Evolutionary conservation across 2,888 invertebrate species (phyloP).

Genomic region (Latrodectus hesperus): DNA sequence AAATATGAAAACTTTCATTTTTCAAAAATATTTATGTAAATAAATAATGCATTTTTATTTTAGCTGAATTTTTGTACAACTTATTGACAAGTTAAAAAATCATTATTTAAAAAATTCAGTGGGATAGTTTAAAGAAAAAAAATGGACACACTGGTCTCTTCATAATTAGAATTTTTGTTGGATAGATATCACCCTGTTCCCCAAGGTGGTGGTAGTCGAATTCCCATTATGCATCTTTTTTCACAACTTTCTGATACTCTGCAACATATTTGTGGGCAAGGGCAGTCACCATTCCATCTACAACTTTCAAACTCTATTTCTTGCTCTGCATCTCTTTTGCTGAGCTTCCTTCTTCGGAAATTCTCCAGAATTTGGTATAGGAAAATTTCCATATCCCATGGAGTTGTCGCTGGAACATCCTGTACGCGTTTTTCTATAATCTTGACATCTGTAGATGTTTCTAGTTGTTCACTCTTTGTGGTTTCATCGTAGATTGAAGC

Average conservation of each 20-base stretch:
- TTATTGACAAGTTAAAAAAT: no score
- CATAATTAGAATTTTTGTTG: no score
- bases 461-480: not conserved
- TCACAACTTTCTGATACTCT: conserved; percentile 31
- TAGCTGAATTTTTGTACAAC: no score
- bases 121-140: no score
- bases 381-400: conserved; percentile 12
- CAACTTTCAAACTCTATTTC: conserved; percentile 26
- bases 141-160: no score
- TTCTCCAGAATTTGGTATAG: conserved; percentile 16
- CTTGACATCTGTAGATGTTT: not conserved
- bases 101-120: no score
- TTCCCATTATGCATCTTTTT: conserved; percentile 44
- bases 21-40: no score
- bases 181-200: conserved; percentile 14
- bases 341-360: not conserved
- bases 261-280: conserved; percentile 62
- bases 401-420: not conserved
- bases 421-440: not conserved
- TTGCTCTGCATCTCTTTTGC: not conserved
- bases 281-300: conserved; percentile 62
- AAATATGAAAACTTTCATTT: no score
- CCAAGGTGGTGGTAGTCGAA: conserved; percentile 56
- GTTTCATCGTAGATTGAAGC: not conserved
- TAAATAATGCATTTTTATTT: no score